phyloP scores from a whole-genome alignment of 2,888 invertebrate species.

The Camponotus fellah region DNA sequence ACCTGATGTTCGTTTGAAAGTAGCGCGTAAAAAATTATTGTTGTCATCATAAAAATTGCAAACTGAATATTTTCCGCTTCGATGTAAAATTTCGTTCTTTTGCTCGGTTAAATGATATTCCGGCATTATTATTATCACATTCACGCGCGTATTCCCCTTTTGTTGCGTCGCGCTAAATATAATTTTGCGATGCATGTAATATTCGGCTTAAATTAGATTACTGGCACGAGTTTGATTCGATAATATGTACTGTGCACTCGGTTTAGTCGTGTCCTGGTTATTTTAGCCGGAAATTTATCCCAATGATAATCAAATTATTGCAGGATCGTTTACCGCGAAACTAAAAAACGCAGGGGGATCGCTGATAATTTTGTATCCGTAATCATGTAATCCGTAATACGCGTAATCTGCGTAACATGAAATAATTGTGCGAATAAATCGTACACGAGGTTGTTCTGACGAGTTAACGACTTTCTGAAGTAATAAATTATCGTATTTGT shows the following conservation, averaged over 20 bases:
- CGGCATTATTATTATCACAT: neutral
- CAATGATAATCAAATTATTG: constrained; percentile 40
- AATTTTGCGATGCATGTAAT: constrained; percentile 29
- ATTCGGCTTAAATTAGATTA: constrained; percentile 40
- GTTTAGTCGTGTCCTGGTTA: constrained; percentile 11
- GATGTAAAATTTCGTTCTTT: neutral
- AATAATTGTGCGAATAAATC: constrained; percentile 26
- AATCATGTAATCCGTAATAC: neutral
- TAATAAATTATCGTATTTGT: neutral
- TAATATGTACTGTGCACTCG: constrained; percentile 15
- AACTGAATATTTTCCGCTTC: neutral
- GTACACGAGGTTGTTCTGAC: neutral
- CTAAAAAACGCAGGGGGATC: neutral
- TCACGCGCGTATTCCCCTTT: neutral
- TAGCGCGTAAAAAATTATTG: neutral
- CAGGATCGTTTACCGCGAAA: neutral
- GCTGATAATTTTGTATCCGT: constrained; percentile 7
- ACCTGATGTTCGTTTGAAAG: neutral
- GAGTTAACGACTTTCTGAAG: neutral
- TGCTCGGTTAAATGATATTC: neutral
- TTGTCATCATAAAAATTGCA: neutral
- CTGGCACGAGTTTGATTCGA: constrained; percentile 33
- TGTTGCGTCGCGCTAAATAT: constrained; percentile 19
- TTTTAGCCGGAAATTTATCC: constrained; percentile 28
- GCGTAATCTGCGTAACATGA: neutral